Percentiles rank a stretch among this genome's conserved stretches.
Conservation (phyloP, 2,113 vertebrate species). For the Tupaia tana region DNA sequence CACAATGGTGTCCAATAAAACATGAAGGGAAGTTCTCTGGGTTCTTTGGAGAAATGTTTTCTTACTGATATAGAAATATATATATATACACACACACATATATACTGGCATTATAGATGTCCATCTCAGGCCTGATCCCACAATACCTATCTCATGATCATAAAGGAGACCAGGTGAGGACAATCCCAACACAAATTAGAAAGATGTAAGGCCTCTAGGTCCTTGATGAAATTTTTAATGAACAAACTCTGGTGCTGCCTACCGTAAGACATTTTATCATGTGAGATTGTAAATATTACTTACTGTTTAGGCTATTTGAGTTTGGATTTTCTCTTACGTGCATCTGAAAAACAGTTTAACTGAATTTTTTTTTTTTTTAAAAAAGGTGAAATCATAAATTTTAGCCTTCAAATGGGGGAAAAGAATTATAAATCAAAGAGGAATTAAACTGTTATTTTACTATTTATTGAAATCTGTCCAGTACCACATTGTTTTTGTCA, state of each 20-base stretch:
- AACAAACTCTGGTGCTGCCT: not conserved
- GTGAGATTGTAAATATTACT: not conserved
- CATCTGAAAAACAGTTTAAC: not conserved
- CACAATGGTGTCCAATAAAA: not conserved
- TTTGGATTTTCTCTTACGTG: not conserved
- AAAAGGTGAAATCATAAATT: not conserved
- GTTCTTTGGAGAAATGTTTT: not conserved
- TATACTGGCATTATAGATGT: not conserved
- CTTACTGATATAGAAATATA: not conserved
- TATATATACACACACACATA: too few relatives aligned
- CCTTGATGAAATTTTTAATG: not conserved
- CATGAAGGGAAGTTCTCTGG: not conserved
- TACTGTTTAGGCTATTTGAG: not conserved
- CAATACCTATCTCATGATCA: accelerated
- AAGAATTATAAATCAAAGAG: not conserved
- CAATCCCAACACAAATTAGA: not conserved
- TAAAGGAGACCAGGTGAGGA: not conserved
- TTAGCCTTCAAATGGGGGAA: not conserved
- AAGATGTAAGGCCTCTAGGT: not conserved
- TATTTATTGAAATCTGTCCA: not conserved
- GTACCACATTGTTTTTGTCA: not conserved
- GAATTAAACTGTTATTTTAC: not conserved
- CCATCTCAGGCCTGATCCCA: not conserved
- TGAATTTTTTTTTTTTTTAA: too few relatives aligned
- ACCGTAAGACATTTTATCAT: not conserved